Percentiles rank a stretch among this genome's conserved stretches.
Evolutionary conservation across 2,113 vertebrate genomes (phyloP).

Genomic region (Tonatia bakeri): DNA sequence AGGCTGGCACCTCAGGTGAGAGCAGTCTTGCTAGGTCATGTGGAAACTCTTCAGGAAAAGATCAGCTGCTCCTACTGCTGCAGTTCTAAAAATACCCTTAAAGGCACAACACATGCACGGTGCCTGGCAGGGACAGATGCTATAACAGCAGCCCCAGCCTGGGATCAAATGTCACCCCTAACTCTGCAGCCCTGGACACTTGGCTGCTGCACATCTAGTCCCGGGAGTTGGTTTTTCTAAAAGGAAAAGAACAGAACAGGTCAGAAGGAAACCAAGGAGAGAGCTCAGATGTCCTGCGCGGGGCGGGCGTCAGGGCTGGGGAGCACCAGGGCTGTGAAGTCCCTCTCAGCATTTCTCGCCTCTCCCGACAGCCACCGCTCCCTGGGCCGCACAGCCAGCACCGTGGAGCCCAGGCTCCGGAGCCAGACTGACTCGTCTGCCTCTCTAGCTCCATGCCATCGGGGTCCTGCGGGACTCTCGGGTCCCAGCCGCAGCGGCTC

Average conservation of each 20-base stretch:
- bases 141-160: background rate
- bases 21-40: background rate
- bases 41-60: background rate
- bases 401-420: background rate
- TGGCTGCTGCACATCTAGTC: background rate
- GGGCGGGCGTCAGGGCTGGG: background rate
- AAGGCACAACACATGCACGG: background rate
- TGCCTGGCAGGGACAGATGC: background rate
- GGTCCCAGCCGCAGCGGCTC: background rate
- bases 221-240: background rate
- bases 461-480: background rate
- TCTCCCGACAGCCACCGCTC: fast-evolving
- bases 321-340: background rate
- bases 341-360: background rate
- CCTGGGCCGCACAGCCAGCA: background rate
- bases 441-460: too few species aligned
- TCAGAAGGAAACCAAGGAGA: background rate
- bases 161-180: background rate
- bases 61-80: background rate
- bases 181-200: background rate
- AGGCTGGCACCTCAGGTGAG: background rate
- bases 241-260: background rate
- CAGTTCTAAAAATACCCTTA: background rate
- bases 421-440: background rate
- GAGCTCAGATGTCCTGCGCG: background rate